Evolutionary conservation across 2,888 invertebrate species (phyloP), one percentile per base, ranked within the genome.

Genomic region (Osedax frankpressi): DNA sequence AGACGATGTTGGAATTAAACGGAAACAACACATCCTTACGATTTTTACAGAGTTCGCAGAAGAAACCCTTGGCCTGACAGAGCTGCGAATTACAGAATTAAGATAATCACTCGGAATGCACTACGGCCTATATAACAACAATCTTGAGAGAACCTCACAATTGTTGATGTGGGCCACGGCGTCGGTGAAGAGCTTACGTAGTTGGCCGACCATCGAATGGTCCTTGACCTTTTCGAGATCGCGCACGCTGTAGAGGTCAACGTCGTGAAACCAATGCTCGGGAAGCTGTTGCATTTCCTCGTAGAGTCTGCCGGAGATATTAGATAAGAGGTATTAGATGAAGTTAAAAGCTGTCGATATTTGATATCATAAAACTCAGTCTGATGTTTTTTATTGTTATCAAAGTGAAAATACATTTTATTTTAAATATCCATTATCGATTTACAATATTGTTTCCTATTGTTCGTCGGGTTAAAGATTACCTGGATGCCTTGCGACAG

Each of bases 1-100:
- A 74, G 29, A 82, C 81, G 73, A 77, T 79, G 29, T 79, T 76
- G 25, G 83, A 79, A 74, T 84, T 82, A 77, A 82, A 84, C 30
- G 84, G 84, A 75, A 81, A 84, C 72, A 84, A 80, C 19, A 83
- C 77, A 71, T 82, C 81, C 59, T 78, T 74, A 14, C 76, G 79
- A 74, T 80, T 78, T 59, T 79, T 77, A 73, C 84, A 84, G 74
- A 83, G 76, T 72, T 83, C 84, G 79, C 84, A 84, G 72, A 84
- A 80, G 74, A 83, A 83, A n/a, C 83, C 84, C 77, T 82, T 78
- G 11, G 81, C 81, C 60, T 80, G 81, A 75, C 84, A 84, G 71
- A 82, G 77, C 82, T 83, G 44, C 19, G 6, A 44, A 44, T 11
- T 19, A 44, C 6, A 6, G 44, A 11, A 19, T 11, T 44, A 44